phyloP scores from a whole-genome alignment of 2,888 invertebrate genomes.

The Pollenia labialis region DNA sequence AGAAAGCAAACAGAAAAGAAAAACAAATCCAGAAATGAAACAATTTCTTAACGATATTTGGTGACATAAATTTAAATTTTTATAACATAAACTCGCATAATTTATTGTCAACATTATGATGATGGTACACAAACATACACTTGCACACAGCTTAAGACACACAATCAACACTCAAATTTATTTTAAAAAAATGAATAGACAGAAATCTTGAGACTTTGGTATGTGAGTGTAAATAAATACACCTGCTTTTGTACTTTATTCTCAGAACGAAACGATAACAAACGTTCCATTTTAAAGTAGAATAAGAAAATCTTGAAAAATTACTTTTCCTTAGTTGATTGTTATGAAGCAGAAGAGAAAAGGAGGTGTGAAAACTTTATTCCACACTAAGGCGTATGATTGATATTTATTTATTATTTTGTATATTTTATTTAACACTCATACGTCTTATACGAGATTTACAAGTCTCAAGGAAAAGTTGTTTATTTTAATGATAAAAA shows the following conservation, averaged over 20 bases:
- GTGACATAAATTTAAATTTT: conserved; percentile 70
- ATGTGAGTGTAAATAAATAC: conserved; percentile 35
- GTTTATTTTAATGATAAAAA: too few relatives aligned
- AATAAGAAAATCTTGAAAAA: conserved; percentile 49
- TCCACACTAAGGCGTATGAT: conserved; percentile 43
- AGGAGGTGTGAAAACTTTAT: conserved; percentile 26
- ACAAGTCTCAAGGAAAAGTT: not conserved
- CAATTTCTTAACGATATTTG: conserved; percentile 56
- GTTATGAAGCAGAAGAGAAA: conserved; percentile 29
- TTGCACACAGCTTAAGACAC: not conserved
- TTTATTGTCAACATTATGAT: conserved; percentile 64
- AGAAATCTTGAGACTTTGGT: not conserved
- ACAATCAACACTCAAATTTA: conserved; percentile 16
- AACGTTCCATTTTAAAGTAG: not conserved
- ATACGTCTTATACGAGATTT: not conserved
- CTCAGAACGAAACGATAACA: too few relatives aligned
- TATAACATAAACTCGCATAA: conserved; percentile 69
- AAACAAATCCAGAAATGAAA: conserved; percentile 34
- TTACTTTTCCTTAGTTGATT: conserved; percentile 32
- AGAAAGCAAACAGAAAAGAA: not conserved
- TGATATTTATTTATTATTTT: conserved; percentile 48
- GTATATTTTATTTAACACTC: conserved; percentile 14
- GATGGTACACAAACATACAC: conserved; percentile 16
- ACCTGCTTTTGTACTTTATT: conserved; percentile 47
- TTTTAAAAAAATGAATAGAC: not conserved